phyloP scores from a whole-genome alignment of 2,113 vertebrate species.

The Damaliscus lunatus region DNA sequence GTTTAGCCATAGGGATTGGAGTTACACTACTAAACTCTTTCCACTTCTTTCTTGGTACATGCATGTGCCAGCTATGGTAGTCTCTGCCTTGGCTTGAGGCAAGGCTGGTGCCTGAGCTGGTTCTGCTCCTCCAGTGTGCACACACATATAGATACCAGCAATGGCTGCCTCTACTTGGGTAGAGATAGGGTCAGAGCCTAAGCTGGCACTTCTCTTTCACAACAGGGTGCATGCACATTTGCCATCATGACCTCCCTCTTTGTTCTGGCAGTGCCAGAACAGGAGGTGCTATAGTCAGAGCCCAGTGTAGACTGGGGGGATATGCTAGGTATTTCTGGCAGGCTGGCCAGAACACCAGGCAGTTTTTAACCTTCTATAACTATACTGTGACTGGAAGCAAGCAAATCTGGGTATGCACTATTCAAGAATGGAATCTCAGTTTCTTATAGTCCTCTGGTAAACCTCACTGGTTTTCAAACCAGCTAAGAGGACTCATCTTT shows the following conservation, averaged over 20 bases:
- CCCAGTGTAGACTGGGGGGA: background rate
- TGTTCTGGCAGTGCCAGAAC: background rate
- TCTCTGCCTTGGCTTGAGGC: background rate
- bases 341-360: background rate
- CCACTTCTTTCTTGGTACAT: background rate
- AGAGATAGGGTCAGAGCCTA: background rate
- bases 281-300: background rate
- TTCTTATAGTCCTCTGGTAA: background rate
- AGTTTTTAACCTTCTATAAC: background rate
- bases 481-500: background rate
- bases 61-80: background rate
- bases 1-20: background rate
- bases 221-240: background rate
- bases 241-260: background rate
- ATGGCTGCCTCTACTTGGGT: background rate
- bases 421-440: background rate
- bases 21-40: background rate
- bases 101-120: background rate
- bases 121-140: background rate
- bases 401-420: background rate
- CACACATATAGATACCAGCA: background rate
- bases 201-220: background rate
- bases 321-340: background rate
- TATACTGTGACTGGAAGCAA: background rate
- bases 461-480: background rate